Base-by-base conservation (phyloP, 1,140 invertebrate species). In the Bombus confusus region DNA sequence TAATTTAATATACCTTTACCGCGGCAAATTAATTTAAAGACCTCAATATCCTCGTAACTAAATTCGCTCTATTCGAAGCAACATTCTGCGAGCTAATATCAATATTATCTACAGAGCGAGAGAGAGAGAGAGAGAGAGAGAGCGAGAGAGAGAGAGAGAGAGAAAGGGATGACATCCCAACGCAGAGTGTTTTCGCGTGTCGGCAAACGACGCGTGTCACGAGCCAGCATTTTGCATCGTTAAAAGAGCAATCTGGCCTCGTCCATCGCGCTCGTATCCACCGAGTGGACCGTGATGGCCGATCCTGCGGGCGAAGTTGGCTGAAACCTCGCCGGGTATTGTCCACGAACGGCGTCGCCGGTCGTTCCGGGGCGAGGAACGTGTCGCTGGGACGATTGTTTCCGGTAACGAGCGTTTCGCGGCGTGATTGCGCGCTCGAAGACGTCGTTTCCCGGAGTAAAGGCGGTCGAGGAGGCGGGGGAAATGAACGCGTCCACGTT, bases 141-240 rank as follows among this genome's bases (percentile, higher is more conserved):
- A 13, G 41, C 2, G 1, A 25, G 8, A 10, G 25, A 1, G 9
- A 28, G 25, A 57, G 52, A 57, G 52, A 57, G 52, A 57, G 3
- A 28, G 15, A 18, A 28, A 37, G 34, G 47, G 8, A 10, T 8
- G 1, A 13, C 34, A 71, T 80, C 68, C 39, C 68, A 15, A n/a
- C 41, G 43, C 22, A 72, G 31, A 66, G 66, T 59, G 71, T 73
- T 72, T 59, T 81, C 81, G 81, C 47, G 81, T 52, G 73, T 83
- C 34, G 47, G 39, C n/a, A 77, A 66, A 78, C 62, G 82, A 68
- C 64, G 68, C 74, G 66, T 69, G 82, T 57, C 47, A 71, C 75
- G 13, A 37, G 57, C 66, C 18, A 22, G 52, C 69, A 82, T 81
- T 81, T 81, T 28, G 71, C 71, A 72, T 74, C 69, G 80, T 82